These are phyloP conservation scores for Equus quagga DNA, from an alignment of 2,113 vertebrate species.

Conservation along the genomic window DNA sequence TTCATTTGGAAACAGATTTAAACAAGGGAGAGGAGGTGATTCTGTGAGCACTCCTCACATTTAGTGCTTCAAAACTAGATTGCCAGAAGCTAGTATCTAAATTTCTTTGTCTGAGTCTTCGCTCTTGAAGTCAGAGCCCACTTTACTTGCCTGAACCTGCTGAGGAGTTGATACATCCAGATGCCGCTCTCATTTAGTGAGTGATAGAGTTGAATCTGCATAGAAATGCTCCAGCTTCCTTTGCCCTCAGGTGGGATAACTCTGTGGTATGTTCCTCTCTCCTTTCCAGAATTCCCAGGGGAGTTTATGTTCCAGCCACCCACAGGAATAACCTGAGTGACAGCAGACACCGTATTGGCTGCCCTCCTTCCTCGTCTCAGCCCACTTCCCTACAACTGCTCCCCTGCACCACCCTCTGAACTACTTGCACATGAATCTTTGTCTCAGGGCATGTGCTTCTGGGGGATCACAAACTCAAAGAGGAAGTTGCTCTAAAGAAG, in stretches of 20 bases:
- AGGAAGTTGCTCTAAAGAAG: not conserved
- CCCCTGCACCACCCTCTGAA: not conserved
- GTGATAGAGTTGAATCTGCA: not conserved
- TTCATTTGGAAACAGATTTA: not conserved
- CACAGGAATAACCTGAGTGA: no score
- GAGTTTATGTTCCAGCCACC: not conserved
- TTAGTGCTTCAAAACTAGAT: not conserved
- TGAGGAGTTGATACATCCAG: not conserved
- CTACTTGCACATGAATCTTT: not conserved
- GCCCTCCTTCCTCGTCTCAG: not conserved
- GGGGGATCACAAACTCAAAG: not conserved
- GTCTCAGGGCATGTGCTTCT: not conserved
- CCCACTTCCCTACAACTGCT: not conserved
- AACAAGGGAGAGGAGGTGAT: not conserved
- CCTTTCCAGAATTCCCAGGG: not conserved
- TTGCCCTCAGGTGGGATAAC: not conserved
- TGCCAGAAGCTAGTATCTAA: not conserved
- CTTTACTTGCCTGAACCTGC: not conserved
- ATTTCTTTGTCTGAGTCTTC: not conserved
- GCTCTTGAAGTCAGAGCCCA: not conserved
- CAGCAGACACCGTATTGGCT: not conserved
- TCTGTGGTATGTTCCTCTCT: not conserved
- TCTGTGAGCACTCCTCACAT: not conserved
- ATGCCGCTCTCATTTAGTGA: not conserved
- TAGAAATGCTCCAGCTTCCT: not conserved